Base-by-base conservation (phyloP, 2,888 invertebrate species). In the Napeogenes sylphis region DNA sequence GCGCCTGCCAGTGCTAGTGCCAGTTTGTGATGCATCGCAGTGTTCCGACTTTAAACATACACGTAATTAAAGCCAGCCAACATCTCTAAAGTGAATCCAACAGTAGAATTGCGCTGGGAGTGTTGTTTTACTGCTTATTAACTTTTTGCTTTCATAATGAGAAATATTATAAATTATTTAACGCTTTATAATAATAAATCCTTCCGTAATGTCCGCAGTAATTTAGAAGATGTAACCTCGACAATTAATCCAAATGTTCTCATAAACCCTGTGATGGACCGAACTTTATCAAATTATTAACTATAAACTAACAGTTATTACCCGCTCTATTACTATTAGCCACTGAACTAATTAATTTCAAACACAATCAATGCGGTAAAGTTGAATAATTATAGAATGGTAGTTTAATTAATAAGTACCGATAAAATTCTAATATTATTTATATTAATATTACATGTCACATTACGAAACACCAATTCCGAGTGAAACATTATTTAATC, bases 1-100 rank as follows among this genome's bases (percentile, higher is more conserved):
- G 75, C 77, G 84, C 84, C 84, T 82, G 82, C 75, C 73, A 73
- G 66, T 82, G 82, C 75, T 73, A 73, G 66, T 75, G 77, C 76
- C 76, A 85, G 76, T 85, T 86, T 73, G 75, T 71, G 56, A 55
- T 65, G 62, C 68, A 63, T 63, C 65, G 67, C 65, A 59, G 46
- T 58, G 53, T 54, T 51, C 58, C 62, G 63, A 47, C 21, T 51
- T 51, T 59, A 65, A 62, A 63, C 59, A 60, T 58, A 59, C 58
- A 67, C 61, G 64, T 69, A 66, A 68, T 68, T 71, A 68, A 64
- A 66, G 58, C 62, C 58, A 55, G 55, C 38, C 21, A 56, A 57
- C 62, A 60, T 65, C 65, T 67, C 56, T 64, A 59, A 67, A 67
- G 65, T 62, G 62, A 65, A 63, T 62, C 60, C 62, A 21, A 21